These are phyloP conservation scores for Apaloderma vittatum DNA, from an alignment of 2,113 vertebrate genomes.

Conservation along the genomic window DNA sequence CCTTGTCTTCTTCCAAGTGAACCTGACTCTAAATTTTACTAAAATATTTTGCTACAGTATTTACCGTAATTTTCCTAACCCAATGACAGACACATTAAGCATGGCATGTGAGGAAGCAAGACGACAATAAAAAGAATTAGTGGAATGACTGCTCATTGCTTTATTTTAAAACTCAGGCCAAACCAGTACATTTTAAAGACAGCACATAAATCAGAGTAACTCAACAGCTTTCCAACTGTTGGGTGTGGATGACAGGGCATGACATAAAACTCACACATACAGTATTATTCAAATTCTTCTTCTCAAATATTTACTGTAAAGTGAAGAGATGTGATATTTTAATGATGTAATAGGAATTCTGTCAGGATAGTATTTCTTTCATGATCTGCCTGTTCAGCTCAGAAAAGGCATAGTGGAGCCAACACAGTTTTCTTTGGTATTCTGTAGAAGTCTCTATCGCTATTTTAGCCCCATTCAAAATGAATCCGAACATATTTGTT, in stretches of 20 bases:
- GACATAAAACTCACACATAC: background rate
- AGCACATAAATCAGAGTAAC: background rate
- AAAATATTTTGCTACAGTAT: background rate
- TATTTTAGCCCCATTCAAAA: constrained; percentile 10
- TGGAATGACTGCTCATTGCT: background rate
- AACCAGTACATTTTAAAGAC: background rate
- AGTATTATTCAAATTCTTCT: background rate
- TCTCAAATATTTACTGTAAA: background rate
- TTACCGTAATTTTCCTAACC: background rate
- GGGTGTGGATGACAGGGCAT: background rate
- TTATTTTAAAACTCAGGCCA: background rate
- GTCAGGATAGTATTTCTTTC: background rate
- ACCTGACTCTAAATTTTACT: background rate
- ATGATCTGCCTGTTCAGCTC: background rate
- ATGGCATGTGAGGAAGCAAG: background rate
- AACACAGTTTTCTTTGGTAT: background rate
- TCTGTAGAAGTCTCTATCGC: background rate
- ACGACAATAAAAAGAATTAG: background rate
- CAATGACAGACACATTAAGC: background rate
- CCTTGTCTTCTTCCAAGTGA: background rate
- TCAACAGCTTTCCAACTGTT: background rate
- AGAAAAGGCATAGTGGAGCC: background rate
- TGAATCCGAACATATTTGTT: background rate
- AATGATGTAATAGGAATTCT: background rate
- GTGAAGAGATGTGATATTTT: background rate